These are phyloP conservation scores for Drosophila aldrichi DNA, from an alignment of 2,888 invertebrate genomes.

Conservation along the genomic window DNA sequence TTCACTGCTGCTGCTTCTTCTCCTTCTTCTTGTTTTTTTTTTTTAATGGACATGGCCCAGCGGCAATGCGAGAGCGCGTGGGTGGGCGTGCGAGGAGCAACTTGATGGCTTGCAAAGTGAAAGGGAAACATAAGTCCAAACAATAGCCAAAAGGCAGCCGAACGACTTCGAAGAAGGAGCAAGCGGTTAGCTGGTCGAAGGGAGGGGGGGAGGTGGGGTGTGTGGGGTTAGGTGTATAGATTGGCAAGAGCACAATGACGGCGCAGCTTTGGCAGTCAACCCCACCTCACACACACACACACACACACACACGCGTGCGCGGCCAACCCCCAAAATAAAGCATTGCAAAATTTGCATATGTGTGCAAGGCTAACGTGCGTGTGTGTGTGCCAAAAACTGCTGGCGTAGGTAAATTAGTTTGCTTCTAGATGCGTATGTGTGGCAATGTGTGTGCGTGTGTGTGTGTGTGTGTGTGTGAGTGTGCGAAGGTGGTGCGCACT, in stretches of 20 bases:
- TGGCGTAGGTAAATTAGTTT: conserved; percentile 78
- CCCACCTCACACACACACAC: conserved; percentile 12
- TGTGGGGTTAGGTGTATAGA: background rate
- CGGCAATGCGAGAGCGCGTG: background rate
- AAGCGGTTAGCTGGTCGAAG: background rate
- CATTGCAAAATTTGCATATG: conserved; percentile 75
- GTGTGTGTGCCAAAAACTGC: conserved; percentile 67
- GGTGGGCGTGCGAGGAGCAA: conserved; percentile 1
- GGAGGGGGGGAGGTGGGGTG: background rate
- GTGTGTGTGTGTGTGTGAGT: conserved; percentile 25
- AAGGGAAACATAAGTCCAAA: conserved; percentile 74
- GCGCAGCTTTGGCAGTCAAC: conserved; percentile 36
- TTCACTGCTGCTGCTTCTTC: conserved; percentile 9
- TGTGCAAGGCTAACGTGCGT: conserved; percentile 37
- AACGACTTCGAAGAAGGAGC: conserved; percentile 47
- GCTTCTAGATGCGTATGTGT: conserved; percentile 26
- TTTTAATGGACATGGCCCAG: conserved; percentile 45
- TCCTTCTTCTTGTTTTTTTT: background rate
- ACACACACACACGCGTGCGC: conserved; percentile 17
- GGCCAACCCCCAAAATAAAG: conserved; percentile 71
- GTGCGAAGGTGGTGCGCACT: conserved; percentile 62
- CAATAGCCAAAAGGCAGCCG: conserved; percentile 71
- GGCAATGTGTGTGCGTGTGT: conserved; percentile 18
- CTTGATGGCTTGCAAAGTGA: conserved; percentile 54
- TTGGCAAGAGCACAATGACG: conserved; percentile 56